phyloP scores from a whole-genome alignment of 2,113 vertebrate genomes.

The Deroptyus accipitrinus region DNA sequence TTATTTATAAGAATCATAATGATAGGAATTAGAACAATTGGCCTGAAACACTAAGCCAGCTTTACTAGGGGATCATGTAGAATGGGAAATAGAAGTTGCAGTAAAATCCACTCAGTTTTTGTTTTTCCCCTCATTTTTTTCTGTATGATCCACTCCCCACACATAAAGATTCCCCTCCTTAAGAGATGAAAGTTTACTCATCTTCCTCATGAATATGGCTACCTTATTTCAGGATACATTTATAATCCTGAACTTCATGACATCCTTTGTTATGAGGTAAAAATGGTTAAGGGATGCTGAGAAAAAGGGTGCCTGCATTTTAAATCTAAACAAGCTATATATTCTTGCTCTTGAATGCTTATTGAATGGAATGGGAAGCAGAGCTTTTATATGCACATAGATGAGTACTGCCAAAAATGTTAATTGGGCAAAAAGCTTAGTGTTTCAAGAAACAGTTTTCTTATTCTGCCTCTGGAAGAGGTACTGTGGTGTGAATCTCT shows the following conservation, averaged over 20 bases:
- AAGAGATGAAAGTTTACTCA: background rate
- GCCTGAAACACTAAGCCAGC: background rate
- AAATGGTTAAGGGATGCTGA: background rate
- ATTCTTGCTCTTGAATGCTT: background rate
- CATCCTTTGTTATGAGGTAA: background rate
- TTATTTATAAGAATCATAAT: background rate
- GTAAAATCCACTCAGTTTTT: background rate
- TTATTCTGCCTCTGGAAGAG: background rate
- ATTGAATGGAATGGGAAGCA: background rate
- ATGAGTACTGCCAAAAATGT: background rate
- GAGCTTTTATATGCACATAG: background rate
- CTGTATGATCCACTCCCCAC: background rate
- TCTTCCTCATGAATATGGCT: background rate
- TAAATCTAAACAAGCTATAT: background rate
- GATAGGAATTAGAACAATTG: background rate
- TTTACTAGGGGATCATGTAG: background rate
- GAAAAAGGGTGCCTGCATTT: background rate
- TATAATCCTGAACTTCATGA: background rate
- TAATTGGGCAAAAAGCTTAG: background rate
- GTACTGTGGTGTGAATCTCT: background rate
- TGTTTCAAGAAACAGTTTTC: fast-evolving
- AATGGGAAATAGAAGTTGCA: background rate
- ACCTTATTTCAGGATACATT: background rate
- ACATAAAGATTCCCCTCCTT: background rate
- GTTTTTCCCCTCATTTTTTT: background rate